Evolutionary conservation across 2,113 vertebrate species (phyloP).

Genomic region (Australoheros scitulus): DNA sequence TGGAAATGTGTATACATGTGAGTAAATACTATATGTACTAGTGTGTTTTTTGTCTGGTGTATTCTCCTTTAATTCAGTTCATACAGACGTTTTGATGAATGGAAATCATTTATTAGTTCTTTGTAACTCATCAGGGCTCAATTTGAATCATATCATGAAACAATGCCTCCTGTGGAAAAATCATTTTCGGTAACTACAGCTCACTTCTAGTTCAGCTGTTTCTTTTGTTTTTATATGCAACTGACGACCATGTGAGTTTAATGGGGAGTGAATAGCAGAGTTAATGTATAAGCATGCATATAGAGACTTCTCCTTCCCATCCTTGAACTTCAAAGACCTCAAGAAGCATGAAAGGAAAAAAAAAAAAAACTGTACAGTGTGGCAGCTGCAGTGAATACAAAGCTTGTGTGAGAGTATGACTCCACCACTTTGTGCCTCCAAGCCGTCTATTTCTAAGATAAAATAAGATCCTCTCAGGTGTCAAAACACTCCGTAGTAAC

Average conservation of each 20-base stretch:
- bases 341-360: not conserved
- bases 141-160: not conserved
- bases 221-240: not conserved
- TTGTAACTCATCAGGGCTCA: not conserved
- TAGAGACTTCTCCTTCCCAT: not conserved
- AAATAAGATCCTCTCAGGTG: constrained; percentile 16
- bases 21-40: too few relatives aligned
- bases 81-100: not conserved
- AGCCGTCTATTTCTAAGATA: not conserved
- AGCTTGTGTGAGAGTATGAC: not conserved
- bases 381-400: not conserved
- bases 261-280: not conserved
- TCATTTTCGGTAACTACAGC: not conserved
- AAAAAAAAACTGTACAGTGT: not conserved
- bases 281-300: not conserved
- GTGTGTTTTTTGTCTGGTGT: not conserved
- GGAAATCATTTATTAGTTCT: not conserved
- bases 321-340: not conserved
- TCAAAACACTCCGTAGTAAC: constrained; percentile 6
- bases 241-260: not conserved
- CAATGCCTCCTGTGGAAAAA: too few relatives aligned
- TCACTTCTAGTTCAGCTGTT: not conserved
- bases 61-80: not conserved
- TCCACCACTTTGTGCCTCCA: not conserved
- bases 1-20: too few relatives aligned